Conservation (phyloP, 2,797 vertebrate species). For the Crenuchus spilurus region DNA sequence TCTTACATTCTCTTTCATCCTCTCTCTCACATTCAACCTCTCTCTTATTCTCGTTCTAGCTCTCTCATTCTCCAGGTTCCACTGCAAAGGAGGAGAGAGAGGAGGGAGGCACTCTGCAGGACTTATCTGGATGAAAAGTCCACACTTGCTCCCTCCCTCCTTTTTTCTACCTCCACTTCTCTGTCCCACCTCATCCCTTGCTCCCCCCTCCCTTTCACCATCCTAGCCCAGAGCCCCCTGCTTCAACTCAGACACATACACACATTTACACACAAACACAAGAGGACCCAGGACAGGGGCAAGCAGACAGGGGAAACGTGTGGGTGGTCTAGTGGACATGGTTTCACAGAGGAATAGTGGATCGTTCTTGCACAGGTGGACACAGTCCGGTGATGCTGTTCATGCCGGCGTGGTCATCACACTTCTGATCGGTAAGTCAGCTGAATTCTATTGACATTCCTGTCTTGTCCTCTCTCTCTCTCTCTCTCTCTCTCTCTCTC, state of each 20-base stretch:
- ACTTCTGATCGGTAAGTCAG: slow-evolving; percentile 76
- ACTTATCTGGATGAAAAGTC: slow-evolving; percentile 57
- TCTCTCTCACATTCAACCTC: slow-evolving; percentile 47
- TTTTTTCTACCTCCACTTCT: slow-evolving; percentile 35
- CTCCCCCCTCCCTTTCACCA: slow-evolving; percentile 11
- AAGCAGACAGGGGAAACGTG: slow-evolving; percentile 45
- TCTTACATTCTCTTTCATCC: background rate
- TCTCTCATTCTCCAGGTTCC: slow-evolving; percentile 68
- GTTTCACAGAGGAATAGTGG: slow-evolving; percentile 61
- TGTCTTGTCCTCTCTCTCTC: slow-evolving; percentile 15
- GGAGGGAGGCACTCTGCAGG: slow-evolving; percentile 65
- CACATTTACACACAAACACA: background rate
- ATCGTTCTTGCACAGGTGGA: slow-evolving; percentile 61
- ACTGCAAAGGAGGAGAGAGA: slow-evolving; percentile 63
- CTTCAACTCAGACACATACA: slow-evolving; percentile 3
- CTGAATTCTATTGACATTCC: slow-evolving; percentile 37
- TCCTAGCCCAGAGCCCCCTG: slow-evolving; percentile 12
- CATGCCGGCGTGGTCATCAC: slow-evolving; percentile 69
- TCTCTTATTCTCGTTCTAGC: background rate
- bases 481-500: slow-evolving; percentile 13
- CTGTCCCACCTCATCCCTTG: slow-evolving; percentile 16
- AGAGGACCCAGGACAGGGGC: slow-evolving; percentile 22
- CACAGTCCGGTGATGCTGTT: slow-evolving; percentile 69
- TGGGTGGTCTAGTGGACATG: slow-evolving; percentile 64
- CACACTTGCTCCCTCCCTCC: slow-evolving; percentile 32